Base-by-base conservation (phyloP, 2,888 invertebrate genomes). In the Isotomurus palustris region DNA sequence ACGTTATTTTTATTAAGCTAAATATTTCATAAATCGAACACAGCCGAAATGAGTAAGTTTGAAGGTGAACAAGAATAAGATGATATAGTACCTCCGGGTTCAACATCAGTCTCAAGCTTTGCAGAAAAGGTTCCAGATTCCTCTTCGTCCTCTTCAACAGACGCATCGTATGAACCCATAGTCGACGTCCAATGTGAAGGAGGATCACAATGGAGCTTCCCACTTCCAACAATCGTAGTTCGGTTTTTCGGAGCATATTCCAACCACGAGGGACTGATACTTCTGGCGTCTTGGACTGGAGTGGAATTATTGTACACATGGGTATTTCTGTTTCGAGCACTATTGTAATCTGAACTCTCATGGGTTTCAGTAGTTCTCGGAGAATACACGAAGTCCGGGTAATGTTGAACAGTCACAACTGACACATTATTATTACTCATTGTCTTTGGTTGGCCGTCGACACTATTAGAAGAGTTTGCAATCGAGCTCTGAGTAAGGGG, bases 141-240 rank as follows among this genome's bases (percentile, higher is more conserved):
- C 25, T 52, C 21, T 35, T 57, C 24, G n/a, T 53, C 51, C 25
- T 52, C 21, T 35, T 57, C 24, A 38, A 38, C n/a, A 17, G 38
- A 38, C n/a, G 43, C 3, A 22, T 43, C 17, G 14, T 43, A 57
- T 10, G 60, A 52, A 28, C 62, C 47, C 36, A 62, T 45, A 52
- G 64, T 62, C 17, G 68, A 66, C 35, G 64, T 66, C 71, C 71
- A 71, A 36, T 61, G 66, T 5, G 64, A 64, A 12, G 71, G 71
- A 17, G 71, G 71, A 64, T 71, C 84, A 75, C 87, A 87, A 78
- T 88, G 88, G 72, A 88, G 81, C 77, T 84, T 83, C 75, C 84
- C 84, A 79, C 87, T 84, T 78, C 88, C 88, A 72, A 86, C 82
- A 73, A 87, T 84, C 79, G 85, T 83, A 69, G 83, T 78, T 75